Conservation (phyloP, 1,140 invertebrate genomes). For the Panonychus citri region DNA sequence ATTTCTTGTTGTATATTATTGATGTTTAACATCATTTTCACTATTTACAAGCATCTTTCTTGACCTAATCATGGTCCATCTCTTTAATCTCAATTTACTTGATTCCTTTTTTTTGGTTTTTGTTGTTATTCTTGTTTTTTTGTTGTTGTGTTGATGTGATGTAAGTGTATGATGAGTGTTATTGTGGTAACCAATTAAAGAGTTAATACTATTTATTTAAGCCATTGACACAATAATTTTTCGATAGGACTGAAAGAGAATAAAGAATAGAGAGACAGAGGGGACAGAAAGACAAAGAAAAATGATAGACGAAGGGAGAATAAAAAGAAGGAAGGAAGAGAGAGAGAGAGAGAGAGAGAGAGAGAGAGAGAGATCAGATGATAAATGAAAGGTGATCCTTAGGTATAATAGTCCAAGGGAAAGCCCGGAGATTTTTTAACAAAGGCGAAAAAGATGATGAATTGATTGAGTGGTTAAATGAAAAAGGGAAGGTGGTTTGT, state of each 20-base stretch:
- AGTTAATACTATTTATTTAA: neutral
- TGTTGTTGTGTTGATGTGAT: neutral
- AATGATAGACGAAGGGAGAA: neutral
- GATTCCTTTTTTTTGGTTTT: no score
- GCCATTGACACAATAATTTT: neutral
- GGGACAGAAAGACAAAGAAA: neutral
- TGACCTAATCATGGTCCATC: no score
- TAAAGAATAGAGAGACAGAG: neutral
- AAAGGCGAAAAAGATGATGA: neutral
- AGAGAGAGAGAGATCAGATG: neutral
- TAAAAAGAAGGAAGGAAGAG: neutral
- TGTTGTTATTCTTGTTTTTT: no score
- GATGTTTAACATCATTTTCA: no score
- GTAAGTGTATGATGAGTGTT: neutral
- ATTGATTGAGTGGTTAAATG: neutral
- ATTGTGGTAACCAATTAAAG: neutral
- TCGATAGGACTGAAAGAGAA: neutral
- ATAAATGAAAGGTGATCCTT: neutral
- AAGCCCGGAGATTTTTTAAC: neutral
- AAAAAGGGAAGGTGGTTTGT: neutral
- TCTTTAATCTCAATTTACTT: no score
- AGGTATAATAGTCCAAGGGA: neutral
- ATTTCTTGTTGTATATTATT: no score
- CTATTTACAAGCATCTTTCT: no score
- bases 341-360: neutral